Evolutionary conservation across 2,797 vertebrate genomes (phyloP), one percentile per base, ranked within the genome.

Genomic region (Amblyopsis hoosieri): DNA sequence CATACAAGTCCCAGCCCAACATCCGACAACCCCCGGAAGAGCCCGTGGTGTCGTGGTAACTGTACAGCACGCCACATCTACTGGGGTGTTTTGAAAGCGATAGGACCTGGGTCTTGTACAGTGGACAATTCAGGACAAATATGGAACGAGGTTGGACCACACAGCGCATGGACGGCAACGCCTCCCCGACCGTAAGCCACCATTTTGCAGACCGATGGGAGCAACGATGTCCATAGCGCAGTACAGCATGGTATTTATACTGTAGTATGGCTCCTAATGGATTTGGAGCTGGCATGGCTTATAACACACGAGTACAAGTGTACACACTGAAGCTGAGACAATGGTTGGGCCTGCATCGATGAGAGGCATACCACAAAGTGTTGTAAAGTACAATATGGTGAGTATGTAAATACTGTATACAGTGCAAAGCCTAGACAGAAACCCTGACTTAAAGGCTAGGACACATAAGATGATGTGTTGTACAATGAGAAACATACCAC

Each of bases 61-160:
- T 23, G 12, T 64, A 62, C 23, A 45, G 17, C 17, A 17, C 1
- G 17, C 60, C 45, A 57, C 7, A 58, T 5, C 13, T 5, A 31
- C 46, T 48, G 47, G 65, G 45, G 12, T 45, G n/a, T 49, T 9
- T 12, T 5, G 14, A 0, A 57, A 54, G 49, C 45, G 12, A 51
- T 19, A 12, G 31, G 12, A 56, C 51, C 58, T 48, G 54, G 15
- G 57, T 56, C 10, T 68, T 42, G 37, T 37, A 51, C 48, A 9
- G 50, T 11, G 60, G 62, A 29, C 23, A 29, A 64, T 57, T 74
- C 72, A 79, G 78, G 72, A 69, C 45, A 64, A 29, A 70, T 76
- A 69, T 68, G 76, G 59, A 67, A 79, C 78, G 79, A 85, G 79
- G 60, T 58, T 11, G 48, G 67, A 52, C 74, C 59, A 67, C 59